A percentile compares a stretch with the other conserved stretches of the same genome.
These are phyloP conservation scores for Andricus curvator DNA, from an alignment of 2,888 invertebrate species.

Conservation along the genomic window DNA sequence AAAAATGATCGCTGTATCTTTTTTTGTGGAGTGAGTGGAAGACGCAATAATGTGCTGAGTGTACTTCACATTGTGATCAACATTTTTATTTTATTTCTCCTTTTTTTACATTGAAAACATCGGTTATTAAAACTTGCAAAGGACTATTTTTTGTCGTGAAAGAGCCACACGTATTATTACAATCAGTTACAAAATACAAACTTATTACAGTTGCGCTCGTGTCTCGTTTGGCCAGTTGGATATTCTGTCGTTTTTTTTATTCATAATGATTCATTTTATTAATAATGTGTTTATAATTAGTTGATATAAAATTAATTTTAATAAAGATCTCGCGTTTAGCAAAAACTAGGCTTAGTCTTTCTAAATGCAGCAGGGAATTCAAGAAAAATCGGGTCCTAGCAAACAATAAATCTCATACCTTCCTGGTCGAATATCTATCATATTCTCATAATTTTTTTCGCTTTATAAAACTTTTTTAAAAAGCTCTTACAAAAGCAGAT, in stretches of 20 bases:
- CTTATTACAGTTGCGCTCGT: constrained; percentile 20
- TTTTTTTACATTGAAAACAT: constrained; percentile 21
- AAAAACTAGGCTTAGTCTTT: constrained; percentile 40
- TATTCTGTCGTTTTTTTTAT: background rate
- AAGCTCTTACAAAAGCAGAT: constrained; percentile 7
- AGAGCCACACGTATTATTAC: constrained; percentile 25
- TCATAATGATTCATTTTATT: constrained; percentile 7
- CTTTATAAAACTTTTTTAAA: constrained; percentile 2
- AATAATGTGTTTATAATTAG: constrained; percentile 27
- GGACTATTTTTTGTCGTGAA: constrained; percentile 13
- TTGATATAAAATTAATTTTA: constrained; percentile 19
- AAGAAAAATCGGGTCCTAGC: constrained; percentile 12
- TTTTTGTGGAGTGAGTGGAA: background rate
- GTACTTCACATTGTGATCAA: background rate
- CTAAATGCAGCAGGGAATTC: constrained; percentile 56
- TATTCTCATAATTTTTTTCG: background rate
- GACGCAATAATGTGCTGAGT: constrained; percentile 36
- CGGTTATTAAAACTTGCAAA: constrained; percentile 37
- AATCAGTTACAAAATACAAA: constrained; percentile 31
- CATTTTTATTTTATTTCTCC: constrained; percentile 14
- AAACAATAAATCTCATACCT: constrained; percentile 19
- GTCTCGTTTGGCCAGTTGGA: constrained; percentile 30
- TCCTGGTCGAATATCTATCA: constrained; percentile 17
- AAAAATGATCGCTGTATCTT: background rate
- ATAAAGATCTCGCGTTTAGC: constrained; percentile 31